Base-by-base conservation (phyloP, 1,140 invertebrate species). In the Brachionus paranguensis region DNA sequence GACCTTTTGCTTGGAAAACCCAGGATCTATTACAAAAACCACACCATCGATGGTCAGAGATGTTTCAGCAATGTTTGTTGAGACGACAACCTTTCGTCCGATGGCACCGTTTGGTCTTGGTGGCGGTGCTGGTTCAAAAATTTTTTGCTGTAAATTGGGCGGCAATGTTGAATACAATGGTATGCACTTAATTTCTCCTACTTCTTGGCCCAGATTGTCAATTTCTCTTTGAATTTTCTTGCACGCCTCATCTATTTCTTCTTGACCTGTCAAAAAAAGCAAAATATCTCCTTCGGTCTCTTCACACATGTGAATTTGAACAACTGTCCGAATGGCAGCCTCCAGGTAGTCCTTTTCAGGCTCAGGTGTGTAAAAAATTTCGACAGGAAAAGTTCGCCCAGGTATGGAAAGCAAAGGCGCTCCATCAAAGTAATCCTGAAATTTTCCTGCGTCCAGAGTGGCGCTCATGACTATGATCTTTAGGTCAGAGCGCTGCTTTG, bases 1-100 rank as follows among this genome's bases (percentile, higher is more conserved):
- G 0, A 98, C 94, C 91, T 98, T 99, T 89, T 99, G 98, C 89
- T 99, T 99, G 0, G 97, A 96, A 91, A 99, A 99, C 14, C 98
- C 98, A n/a, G 98, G 97, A 91, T 99, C 98, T 87, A 99, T 99
- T 1, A 99, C 98, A 91, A 98, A 99, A 6, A 99, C 97, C n/a
- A 99, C 96, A 84, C 98, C 98, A 88, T 99, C 98, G 87, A 99
- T 99, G 1, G 98, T 99, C 4, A 99, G 90, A 0, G 97, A 99
- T 0, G 98, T 99, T 91, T 99, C 98, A 0, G 98, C 98, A 86
- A 99, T 99, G 88, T 99, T 99, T 0, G 98, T 99, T 0, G 97
- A 98, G 0, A 99, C 95, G 0, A 99, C 97, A 24, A 97, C 88
- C 85, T 99, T 98, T 20, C 96, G 91, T 0, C 97, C 96, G 81